Conservation (phyloP, 2,888 invertebrate species). For the Drosophila fungiperda region DNA sequence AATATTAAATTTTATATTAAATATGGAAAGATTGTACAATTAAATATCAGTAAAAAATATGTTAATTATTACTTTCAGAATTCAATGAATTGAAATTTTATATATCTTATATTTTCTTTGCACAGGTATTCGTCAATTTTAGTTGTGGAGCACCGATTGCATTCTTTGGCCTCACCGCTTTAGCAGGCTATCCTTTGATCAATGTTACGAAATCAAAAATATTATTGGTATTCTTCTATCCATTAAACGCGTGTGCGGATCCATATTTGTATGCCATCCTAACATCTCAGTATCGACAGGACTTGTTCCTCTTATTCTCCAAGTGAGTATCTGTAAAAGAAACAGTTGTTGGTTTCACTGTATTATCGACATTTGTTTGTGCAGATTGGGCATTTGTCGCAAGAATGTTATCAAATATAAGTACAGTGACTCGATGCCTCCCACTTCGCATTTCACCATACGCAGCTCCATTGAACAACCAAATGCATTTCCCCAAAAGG, state of each 20-base stretch:
- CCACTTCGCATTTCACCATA: slow-evolving; percentile 79
- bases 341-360: too few species aligned
- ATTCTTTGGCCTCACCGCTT: slow-evolving; percentile 94
- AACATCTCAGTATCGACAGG: slow-evolving; percentile 93
- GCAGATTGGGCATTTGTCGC: slow-evolving; percentile 86
- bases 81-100: not conserved
- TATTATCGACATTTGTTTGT: slow-evolving; percentile 15
- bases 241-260: slow-evolving; percentile 96
- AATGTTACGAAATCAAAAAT: slow-evolving; percentile 93
- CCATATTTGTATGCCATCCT: slow-evolving; percentile 96
- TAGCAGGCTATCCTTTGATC: slow-evolving; percentile 93
- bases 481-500: slow-evolving; percentile 55
- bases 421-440: slow-evolving; percentile 80
- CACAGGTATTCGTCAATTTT: slow-evolving; percentile 90
- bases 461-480: slow-evolving; percentile 73
- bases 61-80: not conserved
- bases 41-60: not conserved
- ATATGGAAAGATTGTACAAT: not conserved
- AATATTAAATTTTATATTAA: not conserved
- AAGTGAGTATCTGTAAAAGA: slow-evolving; percentile 85
- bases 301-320: slow-evolving; percentile 89
- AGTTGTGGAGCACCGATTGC: slow-evolving; percentile 95
- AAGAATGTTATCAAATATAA: slow-evolving; percentile 86
- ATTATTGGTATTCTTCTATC: slow-evolving; percentile 95
- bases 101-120: not conserved